phyloP scores from a whole-genome alignment of 2,113 vertebrate species.

The Cephalopterus ornatus region DNA sequence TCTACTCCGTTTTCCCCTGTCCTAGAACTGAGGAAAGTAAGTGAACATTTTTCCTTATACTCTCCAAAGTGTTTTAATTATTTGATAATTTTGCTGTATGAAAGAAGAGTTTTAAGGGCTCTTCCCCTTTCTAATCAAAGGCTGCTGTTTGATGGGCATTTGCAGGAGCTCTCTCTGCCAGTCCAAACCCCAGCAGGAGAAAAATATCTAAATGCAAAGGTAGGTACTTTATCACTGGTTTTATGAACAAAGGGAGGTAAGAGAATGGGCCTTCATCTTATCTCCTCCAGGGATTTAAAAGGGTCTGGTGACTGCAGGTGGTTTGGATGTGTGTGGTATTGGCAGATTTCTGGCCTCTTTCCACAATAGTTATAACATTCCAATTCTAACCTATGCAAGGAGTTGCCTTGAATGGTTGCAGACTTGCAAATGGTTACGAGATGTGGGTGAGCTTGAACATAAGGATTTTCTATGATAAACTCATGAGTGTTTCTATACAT shows the following conservation, averaged over 20 bases:
- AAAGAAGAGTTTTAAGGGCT: not conserved
- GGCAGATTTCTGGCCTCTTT: not conserved
- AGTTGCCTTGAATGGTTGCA: not conserved
- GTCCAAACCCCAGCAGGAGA: constrained; percentile 74
- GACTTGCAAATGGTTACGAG: accelerated
- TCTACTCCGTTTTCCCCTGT: not conserved
- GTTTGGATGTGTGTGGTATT: not conserved
- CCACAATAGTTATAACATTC: not conserved
- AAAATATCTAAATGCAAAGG: constrained; percentile 82
- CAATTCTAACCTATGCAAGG: not conserved
- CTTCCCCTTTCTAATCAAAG: not conserved
- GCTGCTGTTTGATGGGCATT: constrained; percentile 72
- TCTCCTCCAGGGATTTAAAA: not conserved
- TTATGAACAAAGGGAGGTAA: not conserved
- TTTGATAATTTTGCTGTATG: not conserved
- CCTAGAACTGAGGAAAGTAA: not conserved
- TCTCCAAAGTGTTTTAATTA: not conserved
- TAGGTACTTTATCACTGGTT: not conserved
- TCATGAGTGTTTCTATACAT: not conserved
- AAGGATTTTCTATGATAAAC: not conserved
- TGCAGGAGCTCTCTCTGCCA: constrained; percentile 74
- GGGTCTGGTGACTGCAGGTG: not conserved
- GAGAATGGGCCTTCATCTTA: not conserved
- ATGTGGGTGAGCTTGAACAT: not conserved
- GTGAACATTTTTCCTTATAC: not conserved